Percentiles rank a stretch among this genome's conserved stretches.
phyloP scores from a whole-genome alignment of 2,797 vertebrate species.

The Alosa sapidissima region DNA sequence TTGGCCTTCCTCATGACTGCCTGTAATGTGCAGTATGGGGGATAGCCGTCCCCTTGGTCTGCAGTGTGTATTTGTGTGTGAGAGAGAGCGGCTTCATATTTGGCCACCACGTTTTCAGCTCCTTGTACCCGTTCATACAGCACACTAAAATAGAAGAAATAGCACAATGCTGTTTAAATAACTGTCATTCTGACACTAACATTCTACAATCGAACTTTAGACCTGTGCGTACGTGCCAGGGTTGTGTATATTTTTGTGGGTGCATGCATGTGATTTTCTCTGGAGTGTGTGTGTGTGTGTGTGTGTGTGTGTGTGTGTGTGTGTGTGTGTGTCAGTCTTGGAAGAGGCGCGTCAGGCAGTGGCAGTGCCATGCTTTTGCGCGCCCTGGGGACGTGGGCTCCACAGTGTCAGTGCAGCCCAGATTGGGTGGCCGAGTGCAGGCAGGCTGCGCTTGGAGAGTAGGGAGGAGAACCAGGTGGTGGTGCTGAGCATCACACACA shows the following conservation, averaged over 20 bases:
- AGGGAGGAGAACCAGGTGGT: conserved; percentile 96
- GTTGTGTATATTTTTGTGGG: background rate
- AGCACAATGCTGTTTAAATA: background rate
- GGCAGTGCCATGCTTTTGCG: conserved; percentile 74
- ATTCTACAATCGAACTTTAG: background rate
- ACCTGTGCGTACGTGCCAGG: conserved; percentile 20
- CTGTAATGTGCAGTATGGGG: conserved; percentile 69
- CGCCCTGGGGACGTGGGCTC: conserved; percentile 84
- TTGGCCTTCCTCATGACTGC: conserved; percentile 78
- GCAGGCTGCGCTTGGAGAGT: conserved; percentile 5
- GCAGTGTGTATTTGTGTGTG: conserved; percentile 30
- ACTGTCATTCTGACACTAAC: background rate
- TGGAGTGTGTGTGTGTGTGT: conserved; percentile 17
- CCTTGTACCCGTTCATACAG: background rate
- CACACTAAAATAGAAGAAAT: background rate
- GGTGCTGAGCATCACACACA: conserved; percentile 77
- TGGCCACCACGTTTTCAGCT: background rate
- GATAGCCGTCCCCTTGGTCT: conserved; percentile 52
- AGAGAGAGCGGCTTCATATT: background rate
- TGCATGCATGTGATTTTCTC: background rate
- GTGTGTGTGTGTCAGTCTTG: conserved; percentile 18
- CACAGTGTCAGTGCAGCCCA: conserved; percentile 88
- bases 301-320: conserved; percentile 24
- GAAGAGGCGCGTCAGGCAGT: conserved; percentile 65
- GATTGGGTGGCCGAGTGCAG: conserved; percentile 90